phyloP scores from a whole-genome alignment of 2,113 vertebrate species.

The Nothoprocta perdicaria region DNA sequence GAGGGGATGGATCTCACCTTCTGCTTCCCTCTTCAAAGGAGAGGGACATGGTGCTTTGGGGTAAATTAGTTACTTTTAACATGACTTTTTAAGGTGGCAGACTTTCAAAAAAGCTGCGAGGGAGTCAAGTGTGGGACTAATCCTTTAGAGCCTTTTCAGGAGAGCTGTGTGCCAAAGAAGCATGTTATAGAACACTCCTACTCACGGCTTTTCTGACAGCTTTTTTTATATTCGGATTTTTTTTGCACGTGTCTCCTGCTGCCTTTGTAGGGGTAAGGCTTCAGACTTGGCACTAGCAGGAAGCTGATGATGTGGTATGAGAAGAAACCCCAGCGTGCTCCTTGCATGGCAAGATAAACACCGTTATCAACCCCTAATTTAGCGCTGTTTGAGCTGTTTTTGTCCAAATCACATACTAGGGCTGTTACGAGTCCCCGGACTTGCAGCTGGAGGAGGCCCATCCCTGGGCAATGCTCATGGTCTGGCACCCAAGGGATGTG shows the following conservation, averaged over 20 bases:
- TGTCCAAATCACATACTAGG: not conserved
- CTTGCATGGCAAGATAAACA: not conserved
- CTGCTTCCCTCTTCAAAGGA: not conserved
- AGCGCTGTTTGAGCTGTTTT: not conserved
- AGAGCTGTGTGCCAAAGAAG: not conserved
- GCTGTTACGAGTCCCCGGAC: not conserved
- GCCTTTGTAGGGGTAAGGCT: not conserved
- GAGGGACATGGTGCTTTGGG: not conserved
- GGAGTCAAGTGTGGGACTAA: not conserved
- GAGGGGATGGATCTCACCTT: not conserved
- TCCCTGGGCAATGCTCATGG: rapidly evolving
- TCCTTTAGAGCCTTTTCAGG: not conserved
- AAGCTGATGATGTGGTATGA: not conserved
- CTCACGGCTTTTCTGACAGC: not conserved
- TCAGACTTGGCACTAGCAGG: not conserved
- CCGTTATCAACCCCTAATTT: not conserved
- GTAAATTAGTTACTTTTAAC: not conserved
- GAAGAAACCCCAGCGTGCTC: not conserved
- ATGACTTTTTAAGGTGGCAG: not conserved
- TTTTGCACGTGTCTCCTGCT: not conserved
- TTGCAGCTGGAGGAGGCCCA: not conserved
- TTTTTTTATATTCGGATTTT: not conserved
- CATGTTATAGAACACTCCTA: not conserved
- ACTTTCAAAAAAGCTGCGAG: not conserved
- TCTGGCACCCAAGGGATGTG: not conserved